Evolutionary conservation across 2,113 vertebrate species (phyloP).

Genomic region (Lanius ludovicianus): DNA sequence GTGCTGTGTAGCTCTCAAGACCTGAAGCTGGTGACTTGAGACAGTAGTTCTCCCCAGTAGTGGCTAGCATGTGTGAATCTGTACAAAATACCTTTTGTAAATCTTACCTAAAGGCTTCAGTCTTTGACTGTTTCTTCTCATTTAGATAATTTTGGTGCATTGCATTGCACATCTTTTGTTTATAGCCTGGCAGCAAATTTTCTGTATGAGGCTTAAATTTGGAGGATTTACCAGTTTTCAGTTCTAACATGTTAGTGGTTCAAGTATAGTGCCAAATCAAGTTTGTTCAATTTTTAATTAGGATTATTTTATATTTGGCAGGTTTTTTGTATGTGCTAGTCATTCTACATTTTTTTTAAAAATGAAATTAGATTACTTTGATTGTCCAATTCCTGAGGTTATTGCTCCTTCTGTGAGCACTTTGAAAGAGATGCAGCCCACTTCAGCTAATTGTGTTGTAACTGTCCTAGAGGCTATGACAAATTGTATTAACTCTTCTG

Average conservation of each 20-base stretch:
- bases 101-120: neutral
- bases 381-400: neutral
- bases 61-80: neutral
- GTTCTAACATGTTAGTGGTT: neutral
- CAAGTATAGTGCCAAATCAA: neutral
- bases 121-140: neutral
- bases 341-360: neutral
- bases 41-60: neutral
- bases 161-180: neutral
- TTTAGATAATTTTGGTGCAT: neutral
- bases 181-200: neutral
- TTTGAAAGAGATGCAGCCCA: neutral
- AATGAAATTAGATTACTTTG: neutral
- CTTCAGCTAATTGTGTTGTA: neutral
- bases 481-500: neutral
- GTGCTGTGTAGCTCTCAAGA: neutral
- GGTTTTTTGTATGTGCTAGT: neutral
- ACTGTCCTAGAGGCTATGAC: neutral
- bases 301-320: neutral
- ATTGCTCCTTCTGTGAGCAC: neutral
- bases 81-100: neutral
- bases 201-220: neutral
- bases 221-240: neutral
- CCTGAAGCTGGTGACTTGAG: neutral
- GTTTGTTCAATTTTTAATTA: neutral